Conservation (phyloP, 37 sponge, comb jelly and placozoan genomes). For the Aplysina aerophoba region DNA sequence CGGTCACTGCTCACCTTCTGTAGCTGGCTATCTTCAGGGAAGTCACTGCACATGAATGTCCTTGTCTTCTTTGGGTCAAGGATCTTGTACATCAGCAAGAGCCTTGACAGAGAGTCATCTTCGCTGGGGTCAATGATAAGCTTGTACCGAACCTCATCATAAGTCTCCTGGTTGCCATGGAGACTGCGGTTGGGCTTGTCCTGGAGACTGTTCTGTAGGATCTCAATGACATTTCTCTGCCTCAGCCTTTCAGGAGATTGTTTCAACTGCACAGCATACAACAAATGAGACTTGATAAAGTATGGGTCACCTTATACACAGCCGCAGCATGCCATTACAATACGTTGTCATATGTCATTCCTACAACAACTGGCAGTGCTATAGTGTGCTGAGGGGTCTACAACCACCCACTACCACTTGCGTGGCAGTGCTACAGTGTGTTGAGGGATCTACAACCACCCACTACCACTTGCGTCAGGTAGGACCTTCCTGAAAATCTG, state of each 20-base stretch:
- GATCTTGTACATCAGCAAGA: slow-evolving; percentile 75
- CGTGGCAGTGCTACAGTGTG: no score
- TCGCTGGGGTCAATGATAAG: slow-evolving; percentile 74
- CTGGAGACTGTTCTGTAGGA: slow-evolving; percentile 62
- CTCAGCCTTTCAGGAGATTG: slow-evolving; percentile 5
- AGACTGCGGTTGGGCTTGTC: slow-evolving; percentile 48
- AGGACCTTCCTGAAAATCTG: no score
- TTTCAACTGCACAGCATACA: neutral
- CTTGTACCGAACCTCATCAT: slow-evolving; percentile 73
- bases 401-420: no score
- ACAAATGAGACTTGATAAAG: no score
- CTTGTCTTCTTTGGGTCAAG: slow-evolving; percentile 63
- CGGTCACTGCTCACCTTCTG: no score
- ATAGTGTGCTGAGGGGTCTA: no score
- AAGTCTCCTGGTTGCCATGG: slow-evolving; percentile 33
- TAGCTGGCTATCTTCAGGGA: slow-evolving; percentile 83
- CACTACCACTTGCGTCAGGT: no score
- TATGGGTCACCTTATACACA: no score
- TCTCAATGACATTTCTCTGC: slow-evolving; percentile 47
- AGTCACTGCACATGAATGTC: slow-evolving; percentile 82
- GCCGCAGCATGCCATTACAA: no score
- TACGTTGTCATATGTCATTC: no score
- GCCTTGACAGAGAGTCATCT: slow-evolving; percentile 66
- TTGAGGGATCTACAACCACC: no score
- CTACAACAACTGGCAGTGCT: no score